A percentile compares a stretch with the other conserved stretches of the same genome.
Evolutionary conservation across 2,888 invertebrate species (phyloP).

Genomic region (Auanema freiburgensis): DNA sequence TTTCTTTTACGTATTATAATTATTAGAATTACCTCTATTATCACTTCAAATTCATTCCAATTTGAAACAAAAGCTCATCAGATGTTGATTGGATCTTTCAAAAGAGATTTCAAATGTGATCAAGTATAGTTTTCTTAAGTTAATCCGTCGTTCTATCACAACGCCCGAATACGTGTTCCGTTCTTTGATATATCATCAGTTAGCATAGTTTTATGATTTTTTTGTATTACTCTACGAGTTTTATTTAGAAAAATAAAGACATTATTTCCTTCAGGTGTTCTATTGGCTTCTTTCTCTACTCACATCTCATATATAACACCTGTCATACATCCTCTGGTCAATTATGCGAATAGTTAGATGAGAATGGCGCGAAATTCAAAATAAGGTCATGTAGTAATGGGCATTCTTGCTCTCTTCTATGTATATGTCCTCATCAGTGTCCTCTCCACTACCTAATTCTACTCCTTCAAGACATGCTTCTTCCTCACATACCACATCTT

Average conservation of each 20-base stretch:
- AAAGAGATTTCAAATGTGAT: not conserved
- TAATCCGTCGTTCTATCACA: not conserved
- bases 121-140: not conserved
- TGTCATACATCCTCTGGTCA: no score
- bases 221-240: no score
- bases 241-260: no score
- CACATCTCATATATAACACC: no score
- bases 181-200: no score
- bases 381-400: not conserved
- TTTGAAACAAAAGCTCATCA: not conserved
- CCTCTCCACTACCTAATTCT: not conserved
- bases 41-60: not conserved
- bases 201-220: no score
- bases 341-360: not conserved
- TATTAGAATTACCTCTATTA: not conserved
- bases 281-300: no score
- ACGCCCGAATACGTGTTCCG: no score
- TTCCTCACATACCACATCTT: conserved; percentile 9
- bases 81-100: not conserved
- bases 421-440: not conserved
- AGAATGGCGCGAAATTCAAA: conserved; percentile 8
- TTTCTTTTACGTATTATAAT: not conserved
- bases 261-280: no score
- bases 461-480: no score
- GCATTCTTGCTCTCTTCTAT: not conserved